These are phyloP conservation scores for Ochropacha duplaris DNA, from an alignment of 2,888 invertebrate genomes.

Conservation along the genomic window DNA sequence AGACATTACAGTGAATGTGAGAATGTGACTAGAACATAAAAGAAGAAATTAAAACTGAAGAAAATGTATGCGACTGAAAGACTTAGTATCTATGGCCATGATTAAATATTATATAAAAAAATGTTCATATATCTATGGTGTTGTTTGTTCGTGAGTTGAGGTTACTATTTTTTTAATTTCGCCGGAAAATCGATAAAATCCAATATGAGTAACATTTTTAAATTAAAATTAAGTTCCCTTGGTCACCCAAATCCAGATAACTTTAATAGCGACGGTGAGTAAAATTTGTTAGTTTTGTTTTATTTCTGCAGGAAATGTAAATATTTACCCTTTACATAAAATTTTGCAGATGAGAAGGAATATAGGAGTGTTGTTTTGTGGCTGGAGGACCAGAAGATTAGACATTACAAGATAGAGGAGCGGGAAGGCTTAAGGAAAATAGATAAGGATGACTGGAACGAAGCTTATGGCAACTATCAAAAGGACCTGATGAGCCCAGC, in stretches of 20 bases:
- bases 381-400: constrained; percentile 97
- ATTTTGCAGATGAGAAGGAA: constrained; percentile 87
- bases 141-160: no score
- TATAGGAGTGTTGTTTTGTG: constrained; percentile 92
- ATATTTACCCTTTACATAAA: not conserved
- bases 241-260: constrained; percentile 89
- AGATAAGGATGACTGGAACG: constrained; percentile 86
- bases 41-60: no score
- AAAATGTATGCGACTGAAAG: no score
- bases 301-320: not conserved
- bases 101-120: no score
- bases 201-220: constrained; percentile 85
- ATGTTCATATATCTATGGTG: no score
- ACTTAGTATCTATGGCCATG: no score
- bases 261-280: constrained; percentile 87
- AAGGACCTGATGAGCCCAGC: constrained; percentile 89
- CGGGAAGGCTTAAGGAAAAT: constrained; percentile 88
- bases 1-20: no score
- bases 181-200: constrained; percentile 6
- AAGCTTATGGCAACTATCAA: constrained; percentile 88
- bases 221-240: constrained; percentile 89
- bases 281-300: not conserved
- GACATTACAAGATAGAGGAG: constrained; percentile 93
- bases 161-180: not conserved
- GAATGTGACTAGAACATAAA: no score